Conservation (phyloP, 2,888 invertebrate species). For the Sturmia bella region DNA sequence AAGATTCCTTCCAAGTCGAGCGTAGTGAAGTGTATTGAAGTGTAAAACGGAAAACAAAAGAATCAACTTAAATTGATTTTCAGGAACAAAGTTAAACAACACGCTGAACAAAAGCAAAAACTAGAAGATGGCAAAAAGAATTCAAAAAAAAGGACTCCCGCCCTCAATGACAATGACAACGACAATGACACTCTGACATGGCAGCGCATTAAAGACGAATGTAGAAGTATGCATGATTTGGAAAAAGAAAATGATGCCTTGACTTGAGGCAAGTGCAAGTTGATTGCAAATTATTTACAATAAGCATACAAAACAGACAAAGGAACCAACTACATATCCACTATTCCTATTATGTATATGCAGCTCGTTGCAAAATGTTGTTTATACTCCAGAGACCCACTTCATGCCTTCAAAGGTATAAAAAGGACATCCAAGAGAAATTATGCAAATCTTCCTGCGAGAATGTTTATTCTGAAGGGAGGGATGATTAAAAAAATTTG, state of each 20-base stretch:
- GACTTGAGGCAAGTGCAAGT: constrained; percentile 73
- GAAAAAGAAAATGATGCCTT: constrained; percentile 37
- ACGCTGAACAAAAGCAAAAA: constrained; percentile 50
- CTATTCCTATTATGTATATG: constrained; percentile 15
- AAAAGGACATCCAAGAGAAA: background rate
- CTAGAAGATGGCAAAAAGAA: constrained; percentile 48
- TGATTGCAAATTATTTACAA: constrained; percentile 79
- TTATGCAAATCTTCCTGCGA: background rate
- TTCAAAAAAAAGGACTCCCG: constrained; percentile 59
- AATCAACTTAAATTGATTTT: constrained; percentile 70
- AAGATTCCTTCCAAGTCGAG: constrained; percentile 62
- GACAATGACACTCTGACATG: constrained; percentile 11
- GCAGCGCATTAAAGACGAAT: constrained; percentile 23
- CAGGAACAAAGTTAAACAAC: constrained; percentile 65
- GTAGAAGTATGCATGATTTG: constrained; percentile 12
- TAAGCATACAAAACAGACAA: constrained; percentile 72
- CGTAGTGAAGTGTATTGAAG: constrained; percentile 64
- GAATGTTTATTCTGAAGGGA: background rate
- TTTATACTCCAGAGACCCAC: constrained; percentile 52
- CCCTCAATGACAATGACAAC: constrained; percentile 5
- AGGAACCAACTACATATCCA: constrained; percentile 19
- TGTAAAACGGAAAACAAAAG: constrained; percentile 67
- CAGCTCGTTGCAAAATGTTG: constrained; percentile 43
- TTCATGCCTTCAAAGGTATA: constrained; percentile 24
- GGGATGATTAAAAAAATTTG: constrained; percentile 10